phyloP scores from a whole-genome alignment of 2,888 invertebrate genomes.

The Vanessa cardui region DNA sequence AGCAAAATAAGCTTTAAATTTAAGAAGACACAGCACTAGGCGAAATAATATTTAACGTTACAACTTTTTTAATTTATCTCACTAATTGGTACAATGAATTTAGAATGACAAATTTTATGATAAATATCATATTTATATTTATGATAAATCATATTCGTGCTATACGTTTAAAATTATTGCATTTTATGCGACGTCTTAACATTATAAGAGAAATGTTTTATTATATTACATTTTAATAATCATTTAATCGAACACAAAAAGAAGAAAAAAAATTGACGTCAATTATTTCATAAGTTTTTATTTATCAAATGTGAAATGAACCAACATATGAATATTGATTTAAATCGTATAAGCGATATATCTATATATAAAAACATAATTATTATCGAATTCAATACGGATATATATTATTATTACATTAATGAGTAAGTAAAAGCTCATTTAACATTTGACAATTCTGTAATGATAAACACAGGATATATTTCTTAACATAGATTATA shows the following conservation, averaged over 20 bases:
- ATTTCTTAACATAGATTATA: slow-evolving; percentile 26
- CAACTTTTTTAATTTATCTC: slow-evolving; percentile 27
- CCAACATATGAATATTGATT: neutral
- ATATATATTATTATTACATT: neutral
- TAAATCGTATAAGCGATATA: neutral
- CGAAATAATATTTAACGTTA: slow-evolving; percentile 30
- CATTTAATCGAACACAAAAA: neutral
- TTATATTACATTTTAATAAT: neutral
- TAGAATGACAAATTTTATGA: slow-evolving; percentile 34
- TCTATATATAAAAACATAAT: neutral
- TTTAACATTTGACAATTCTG: slow-evolving; percentile 8
- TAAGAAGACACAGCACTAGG: slow-evolving; percentile 27
- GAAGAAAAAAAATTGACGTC: neutral
- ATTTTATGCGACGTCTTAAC: slow-evolving; percentile 56
- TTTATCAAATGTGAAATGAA: slow-evolving; percentile 8
- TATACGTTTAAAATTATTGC: slow-evolving; percentile 62
- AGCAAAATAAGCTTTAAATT: slow-evolving; percentile 34
- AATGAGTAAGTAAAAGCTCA: neutral
- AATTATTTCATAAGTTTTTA: neutral
- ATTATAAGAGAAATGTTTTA: slow-evolving; percentile 1
- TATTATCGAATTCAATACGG: neutral
- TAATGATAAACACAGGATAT: slow-evolving; percentile 1
- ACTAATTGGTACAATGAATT: slow-evolving; percentile 50
- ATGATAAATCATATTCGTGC: slow-evolving; percentile 55
- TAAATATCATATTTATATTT: slow-evolving; percentile 50